Base-by-base conservation (phyloP, 2,797 vertebrate species). In the Sylvilagus floridanus region DNA sequence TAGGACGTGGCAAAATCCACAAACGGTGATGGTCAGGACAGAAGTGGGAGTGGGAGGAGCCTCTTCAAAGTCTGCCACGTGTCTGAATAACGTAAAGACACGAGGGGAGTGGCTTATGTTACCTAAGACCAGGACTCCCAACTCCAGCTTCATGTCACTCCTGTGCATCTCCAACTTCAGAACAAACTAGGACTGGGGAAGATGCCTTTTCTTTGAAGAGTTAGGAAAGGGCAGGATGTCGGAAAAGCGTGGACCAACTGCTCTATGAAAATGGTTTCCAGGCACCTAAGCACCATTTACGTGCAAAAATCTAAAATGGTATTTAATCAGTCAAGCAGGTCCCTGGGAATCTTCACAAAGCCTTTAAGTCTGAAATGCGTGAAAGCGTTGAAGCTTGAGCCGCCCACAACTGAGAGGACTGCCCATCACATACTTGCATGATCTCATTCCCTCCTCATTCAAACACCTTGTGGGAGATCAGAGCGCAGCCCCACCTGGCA, bases 221-320 rank as follows among this genome's bases (percentile, higher is more conserved):
- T 83, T 72, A 88, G 19, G 62, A 92, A 16, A 65, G 78, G 22
- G 60, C 3, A 86, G 71, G 21, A 71, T 77, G 76, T 81, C 17
- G 21, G 71, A 6, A 76, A 81, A 89, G 9, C 22, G 9, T 93
- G 42, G 47, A 68, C 60, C 79, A 91, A 54, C 42, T 81, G 26
- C 82, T 94, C 50, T 65, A 52, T 21, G 60, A 84, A 50, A 42
- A 73, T 30, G 28, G 60, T 71, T 88, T 79, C 52, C 57, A 75
- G 65, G 47, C 19, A 37, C 32, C 8, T 63, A n/a, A 91, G 35
- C 81, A 94, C 21, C 30, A 65, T 35, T 77, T 69, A 86, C 30
- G 47, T 32, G 66, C 28, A 42, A 22, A 78, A 77, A 62, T 66
- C 75, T 62, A 94, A 81, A 17, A 57, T 19, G 79, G 88, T 35